A percentile compares a stretch with the other conserved stretches of the same genome.
phyloP scores from a whole-genome alignment of 2,888 invertebrate genomes.

The Hesperia comma region DNA sequence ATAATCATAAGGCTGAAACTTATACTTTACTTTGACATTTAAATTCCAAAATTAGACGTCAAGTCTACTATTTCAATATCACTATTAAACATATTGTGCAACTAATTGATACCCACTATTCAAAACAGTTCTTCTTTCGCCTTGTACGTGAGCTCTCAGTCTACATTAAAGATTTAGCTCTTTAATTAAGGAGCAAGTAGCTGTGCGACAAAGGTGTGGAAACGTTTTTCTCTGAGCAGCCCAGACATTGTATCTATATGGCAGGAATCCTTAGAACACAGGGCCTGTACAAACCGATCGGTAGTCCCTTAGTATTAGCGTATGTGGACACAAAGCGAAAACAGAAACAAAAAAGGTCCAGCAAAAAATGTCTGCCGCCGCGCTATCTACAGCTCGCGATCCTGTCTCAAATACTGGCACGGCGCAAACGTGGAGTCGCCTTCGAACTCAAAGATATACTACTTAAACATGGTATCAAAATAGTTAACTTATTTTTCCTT shows the following conservation, averaged over 20 bases:
- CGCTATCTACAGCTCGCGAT: conserved; percentile 77
- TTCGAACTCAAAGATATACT: background rate
- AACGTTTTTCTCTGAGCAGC: conserved; percentile 16
- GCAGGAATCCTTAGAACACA: conserved; percentile 36
- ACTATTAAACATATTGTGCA: too few species aligned
- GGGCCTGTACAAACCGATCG: conserved; percentile 46
- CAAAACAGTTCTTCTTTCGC: too few species aligned
- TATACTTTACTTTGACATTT: too few species aligned
- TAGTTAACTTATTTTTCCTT: too few species aligned
- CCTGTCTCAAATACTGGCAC: conserved; percentile 72
- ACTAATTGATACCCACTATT: too few species aligned
- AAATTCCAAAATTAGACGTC: too few species aligned
- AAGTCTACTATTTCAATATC: too few species aligned
- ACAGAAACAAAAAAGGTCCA: conserved; percentile 60
- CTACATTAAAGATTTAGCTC: conserved; percentile 20
- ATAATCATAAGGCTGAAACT: too few species aligned
- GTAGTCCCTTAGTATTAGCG: conserved; percentile 65
- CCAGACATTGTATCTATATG: conserved; percentile 26
- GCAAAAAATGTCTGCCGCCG: conserved; percentile 75
- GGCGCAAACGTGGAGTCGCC: conserved; percentile 51
- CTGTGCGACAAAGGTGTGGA: conserved; percentile 32
- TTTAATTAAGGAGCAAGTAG: conserved; percentile 29
- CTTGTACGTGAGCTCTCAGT: background rate
- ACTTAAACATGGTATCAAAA: too few species aligned
- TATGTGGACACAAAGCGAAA: conserved; percentile 66